These are phyloP conservation scores for Xanthorhoe designata DNA, from an alignment of 2,888 invertebrate genomes.

Conservation along the genomic window DNA sequence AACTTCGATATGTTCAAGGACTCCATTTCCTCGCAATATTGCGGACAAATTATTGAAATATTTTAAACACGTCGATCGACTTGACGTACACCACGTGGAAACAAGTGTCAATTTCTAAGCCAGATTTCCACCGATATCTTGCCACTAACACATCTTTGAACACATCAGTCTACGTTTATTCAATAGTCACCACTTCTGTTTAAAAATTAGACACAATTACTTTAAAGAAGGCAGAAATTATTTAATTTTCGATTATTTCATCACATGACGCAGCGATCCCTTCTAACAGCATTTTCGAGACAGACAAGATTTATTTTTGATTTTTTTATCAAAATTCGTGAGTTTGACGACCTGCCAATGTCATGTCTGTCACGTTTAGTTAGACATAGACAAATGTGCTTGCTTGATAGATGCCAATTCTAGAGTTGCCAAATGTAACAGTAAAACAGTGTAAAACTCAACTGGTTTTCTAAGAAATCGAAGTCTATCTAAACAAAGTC, in stretches of 20 bases:
- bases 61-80: conserved; percentile 74
- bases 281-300: conserved; percentile 33
- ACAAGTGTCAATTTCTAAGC: conserved; percentile 71
- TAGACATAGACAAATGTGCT: not conserved
- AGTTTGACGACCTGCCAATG: conserved; percentile 1
- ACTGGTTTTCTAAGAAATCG: too few relatives aligned
- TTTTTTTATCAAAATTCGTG: conserved; percentile 39
- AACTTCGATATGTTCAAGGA: conserved; percentile 78
- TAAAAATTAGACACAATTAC: conserved; percentile 46
- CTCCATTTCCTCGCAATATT: conserved; percentile 66
- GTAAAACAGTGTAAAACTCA: not conserved
- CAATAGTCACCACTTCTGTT: conserved; percentile 52
- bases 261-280: conserved; percentile 51
- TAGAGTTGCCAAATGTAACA: not conserved
- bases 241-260: conserved; percentile 44
- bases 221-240: conserved; percentile 31
- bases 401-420: not conserved
- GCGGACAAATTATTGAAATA: conserved; percentile 55
- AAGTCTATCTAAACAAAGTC: too few relatives aligned
- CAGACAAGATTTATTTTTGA: conserved; percentile 49
- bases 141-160: too few relatives aligned
- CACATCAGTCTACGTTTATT: conserved; percentile 43
- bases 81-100: conserved; percentile 83
- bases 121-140: conserved; percentile 51
- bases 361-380: not conserved